These are phyloP conservation scores for Ischnura elegans DNA, from an alignment of 2,888 invertebrate genomes.

Conservation along the genomic window DNA sequence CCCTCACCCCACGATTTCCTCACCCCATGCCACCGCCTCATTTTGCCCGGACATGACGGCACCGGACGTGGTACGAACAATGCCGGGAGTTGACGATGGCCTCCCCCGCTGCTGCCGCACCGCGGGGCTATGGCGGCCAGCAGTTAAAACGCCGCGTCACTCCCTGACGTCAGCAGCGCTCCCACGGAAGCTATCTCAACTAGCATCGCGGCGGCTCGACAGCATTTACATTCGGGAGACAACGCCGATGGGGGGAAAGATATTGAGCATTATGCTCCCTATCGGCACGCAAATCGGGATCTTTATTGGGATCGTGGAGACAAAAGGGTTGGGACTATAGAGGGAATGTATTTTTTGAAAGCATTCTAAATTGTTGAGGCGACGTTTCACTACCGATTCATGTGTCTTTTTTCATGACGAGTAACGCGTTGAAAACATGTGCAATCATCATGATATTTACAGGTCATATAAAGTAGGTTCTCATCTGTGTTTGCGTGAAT, in stretches of 20 bases:
- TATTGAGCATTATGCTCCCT: background rate
- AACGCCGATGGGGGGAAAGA: background rate
- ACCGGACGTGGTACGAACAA: conserved; percentile 56
- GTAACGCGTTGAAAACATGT: no score
- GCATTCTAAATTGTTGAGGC: no score
- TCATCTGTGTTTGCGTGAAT: no score
- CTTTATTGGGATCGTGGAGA: background rate
- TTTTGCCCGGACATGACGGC: conserved; percentile 42
- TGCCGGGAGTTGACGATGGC: conserved; percentile 43
- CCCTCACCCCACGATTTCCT: background rate
- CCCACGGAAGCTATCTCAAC: conserved; percentile 41
- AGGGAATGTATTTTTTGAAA: no score
- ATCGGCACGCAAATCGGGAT: background rate
- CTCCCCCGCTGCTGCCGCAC: no score
- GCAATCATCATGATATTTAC: no score
- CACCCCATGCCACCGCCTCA: background rate
- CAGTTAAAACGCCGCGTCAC: conserved; percentile 18
- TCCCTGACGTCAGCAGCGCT: background rate
- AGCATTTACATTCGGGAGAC: background rate
- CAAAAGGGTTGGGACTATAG: background rate
- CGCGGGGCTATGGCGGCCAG: background rate
- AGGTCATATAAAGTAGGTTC: no score
- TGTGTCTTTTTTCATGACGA: no score
- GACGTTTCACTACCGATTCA: no score
- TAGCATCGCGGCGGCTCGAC: background rate